These are phyloP conservation scores for Lasioglossum baleicum DNA, from an alignment of 1,140 invertebrate species.

Conservation along the genomic window DNA sequence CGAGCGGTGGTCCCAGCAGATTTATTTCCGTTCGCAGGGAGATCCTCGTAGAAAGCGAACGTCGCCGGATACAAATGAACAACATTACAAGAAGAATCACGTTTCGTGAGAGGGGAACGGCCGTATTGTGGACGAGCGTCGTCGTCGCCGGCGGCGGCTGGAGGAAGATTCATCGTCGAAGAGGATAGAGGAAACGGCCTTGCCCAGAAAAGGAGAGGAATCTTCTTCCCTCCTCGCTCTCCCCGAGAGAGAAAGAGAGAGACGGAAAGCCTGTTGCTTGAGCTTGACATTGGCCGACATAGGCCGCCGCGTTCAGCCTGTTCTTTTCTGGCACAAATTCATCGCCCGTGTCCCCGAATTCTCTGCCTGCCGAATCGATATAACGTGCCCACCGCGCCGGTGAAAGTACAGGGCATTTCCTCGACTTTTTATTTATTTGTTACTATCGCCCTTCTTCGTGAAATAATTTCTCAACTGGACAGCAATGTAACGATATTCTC, in stretches of 20 bases:
- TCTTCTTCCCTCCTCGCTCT: slow-evolving; percentile 10
- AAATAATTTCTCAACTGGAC: no score
- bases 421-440: no score
- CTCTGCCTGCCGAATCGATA: background rate
- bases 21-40: background rate
- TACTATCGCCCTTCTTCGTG: no score
- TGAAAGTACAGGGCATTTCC: slow-evolving; percentile 40
- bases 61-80: background rate
- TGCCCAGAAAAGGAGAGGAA: slow-evolving; percentile 10
- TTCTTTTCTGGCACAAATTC: slow-evolving; percentile 44
- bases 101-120: background rate
- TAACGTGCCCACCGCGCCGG: background rate
- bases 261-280: slow-evolving; percentile 31
- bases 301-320: background rate
- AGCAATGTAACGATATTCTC: no score
- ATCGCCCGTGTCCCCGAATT: slow-evolving; percentile 7
- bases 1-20: background rate
- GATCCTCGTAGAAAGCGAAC: background rate
- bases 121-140: background rate
- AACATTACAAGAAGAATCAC: slow-evolving; percentile 3
- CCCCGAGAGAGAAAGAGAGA: slow-evolving; percentile 15
- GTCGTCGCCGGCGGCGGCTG: background rate
- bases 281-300: slow-evolving; percentile 47
- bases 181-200: background rate
- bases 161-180: slow-evolving; percentile 30